Percentiles rank a stretch among this genome's conserved stretches.
Evolutionary conservation across 2,888 invertebrate species (phyloP).

Genomic region (Hartigia nigra): DNA sequence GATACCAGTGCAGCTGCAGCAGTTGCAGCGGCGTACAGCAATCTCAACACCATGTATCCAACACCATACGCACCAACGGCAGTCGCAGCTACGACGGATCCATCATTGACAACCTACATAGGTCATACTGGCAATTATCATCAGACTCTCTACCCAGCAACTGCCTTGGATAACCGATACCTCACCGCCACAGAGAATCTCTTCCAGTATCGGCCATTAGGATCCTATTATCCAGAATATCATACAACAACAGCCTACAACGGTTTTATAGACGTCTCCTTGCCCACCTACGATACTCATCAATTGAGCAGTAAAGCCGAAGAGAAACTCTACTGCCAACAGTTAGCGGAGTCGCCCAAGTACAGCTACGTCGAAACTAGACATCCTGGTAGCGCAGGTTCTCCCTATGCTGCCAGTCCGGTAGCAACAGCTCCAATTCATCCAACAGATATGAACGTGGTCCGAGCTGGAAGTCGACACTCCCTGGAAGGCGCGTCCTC

Average conservation of each 20-base stretch:
- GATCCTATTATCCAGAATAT: slow-evolving; percentile 83
- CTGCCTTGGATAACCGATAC: slow-evolving; percentile 72
- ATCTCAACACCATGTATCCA: slow-evolving; percentile 82
- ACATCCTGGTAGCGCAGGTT: slow-evolving; percentile 56
- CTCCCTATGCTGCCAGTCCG: slow-evolving; percentile 57
- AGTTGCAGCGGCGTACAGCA: slow-evolving; percentile 83
- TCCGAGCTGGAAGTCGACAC: slow-evolving; percentile 59
- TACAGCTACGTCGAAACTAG: slow-evolving; percentile 61
- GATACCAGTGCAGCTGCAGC: slow-evolving; percentile 72
- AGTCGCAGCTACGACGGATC: slow-evolving; percentile 75
- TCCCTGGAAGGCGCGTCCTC: slow-evolving; percentile 69
- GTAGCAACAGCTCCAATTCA: slow-evolving; percentile 46
- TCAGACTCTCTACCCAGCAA: slow-evolving; percentile 70
- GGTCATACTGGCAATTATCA: slow-evolving; percentile 78
- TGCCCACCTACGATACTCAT: slow-evolving; percentile 74
- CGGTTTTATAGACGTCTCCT: slow-evolving; percentile 83
- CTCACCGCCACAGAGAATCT: slow-evolving; percentile 84
- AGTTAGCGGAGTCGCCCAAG: slow-evolving; percentile 70
- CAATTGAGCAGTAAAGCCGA: slow-evolving; percentile 69
- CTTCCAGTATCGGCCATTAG: slow-evolving; percentile 90
- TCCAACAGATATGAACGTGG: slow-evolving; percentile 42
- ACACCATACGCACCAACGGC: slow-evolving; percentile 82
- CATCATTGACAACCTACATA: slow-evolving; percentile 73
- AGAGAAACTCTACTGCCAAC: slow-evolving; percentile 74
- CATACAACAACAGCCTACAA: slow-evolving; percentile 80